Evolutionary conservation across 2,113 vertebrate species (phyloP), one percentile per base, ranked within the genome.

Genomic region (Platycercus adscitus): DNA sequence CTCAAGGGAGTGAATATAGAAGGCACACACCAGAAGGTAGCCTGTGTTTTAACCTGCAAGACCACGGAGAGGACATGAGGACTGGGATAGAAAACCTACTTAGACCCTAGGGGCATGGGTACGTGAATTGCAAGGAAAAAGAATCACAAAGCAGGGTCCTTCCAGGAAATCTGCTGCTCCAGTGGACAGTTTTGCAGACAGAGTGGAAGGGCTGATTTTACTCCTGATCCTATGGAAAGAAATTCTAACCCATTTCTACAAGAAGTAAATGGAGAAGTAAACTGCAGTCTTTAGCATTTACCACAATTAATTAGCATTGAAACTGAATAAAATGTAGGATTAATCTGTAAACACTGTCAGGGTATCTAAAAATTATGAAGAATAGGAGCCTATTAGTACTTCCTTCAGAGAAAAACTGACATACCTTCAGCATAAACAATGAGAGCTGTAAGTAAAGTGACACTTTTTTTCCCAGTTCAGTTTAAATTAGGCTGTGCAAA

Each of bases 271-370:
- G 35, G 58, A 35, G n/a, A 61, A 61, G n/a, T n/a, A n/a, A n/a
- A 61, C 26, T 75, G 26, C 29, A 85, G 14, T 69, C 28, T 82
- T 89, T 70, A 58, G 24, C 53, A 25, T 91, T 89, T 20, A 29
- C 33, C 19, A 43, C 21, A 66, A 44, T 93, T 95, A 93, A 96
- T 96, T 94, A 91, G 35, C 77, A 94, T 76, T 88, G 76, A 93
- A 92, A 86, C 35, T 52, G 88, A 91, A 29, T 77, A 81, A 93
- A 26, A 86, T 1, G 1, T 83, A 85, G n/a, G 19, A 86, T 41
- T 92, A 52, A 88, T 95, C 79, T 88, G 50, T 91, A 97, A 96
- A 93, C 46, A 90, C 76, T 93, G 91, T 86, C 93, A 94, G 20
- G 1, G 3, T 23, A 73, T 52, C 28, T 92, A 50, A 92, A 96